phyloP scores from a whole-genome alignment of 2,888 invertebrate species.

The Callyntrura sp. region DNA sequence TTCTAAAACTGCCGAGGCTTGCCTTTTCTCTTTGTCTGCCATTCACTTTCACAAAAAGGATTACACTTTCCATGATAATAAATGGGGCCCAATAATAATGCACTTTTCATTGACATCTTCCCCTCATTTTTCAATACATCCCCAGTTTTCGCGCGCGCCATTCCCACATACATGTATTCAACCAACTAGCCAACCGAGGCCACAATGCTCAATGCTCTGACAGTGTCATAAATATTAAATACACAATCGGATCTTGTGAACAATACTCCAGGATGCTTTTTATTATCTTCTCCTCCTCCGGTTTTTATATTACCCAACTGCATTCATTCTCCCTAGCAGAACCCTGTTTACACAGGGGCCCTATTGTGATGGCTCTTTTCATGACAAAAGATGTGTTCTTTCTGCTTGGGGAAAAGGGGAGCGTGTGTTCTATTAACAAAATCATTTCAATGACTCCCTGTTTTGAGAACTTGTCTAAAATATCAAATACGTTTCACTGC shows the following conservation, averaged over 20 bases:
- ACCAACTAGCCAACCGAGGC: conserved; percentile 26
- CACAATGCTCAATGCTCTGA: neutral
- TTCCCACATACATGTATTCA: neutral
- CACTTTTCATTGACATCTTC: conserved; percentile 35
- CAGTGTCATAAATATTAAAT: conserved; percentile 39
- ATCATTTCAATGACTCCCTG: conserved; percentile 22
- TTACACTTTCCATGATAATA: conserved; percentile 26
- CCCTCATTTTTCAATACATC: neutral
- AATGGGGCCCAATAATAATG: conserved; percentile 32
- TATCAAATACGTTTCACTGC: neutral
- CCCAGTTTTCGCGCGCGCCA: neutral
- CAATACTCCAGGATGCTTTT: neutral
- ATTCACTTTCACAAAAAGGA: conserved; percentile 56
- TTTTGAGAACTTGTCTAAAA: neutral
- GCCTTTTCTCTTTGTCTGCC: conserved; percentile 37
- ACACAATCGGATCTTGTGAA: conserved; percentile 37
- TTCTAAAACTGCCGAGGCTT: neutral
- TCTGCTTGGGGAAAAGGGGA: neutral
- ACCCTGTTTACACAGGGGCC: conserved; percentile 18
- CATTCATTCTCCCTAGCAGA: neutral
- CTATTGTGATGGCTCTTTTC: neutral
- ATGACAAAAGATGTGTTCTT: conserved; percentile 19
- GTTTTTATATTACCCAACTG: neutral
- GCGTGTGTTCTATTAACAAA: neutral
- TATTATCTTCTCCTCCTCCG: no score